Base-by-base conservation (phyloP, 2,888 invertebrate genomes). In the Notocelia uddmanniana region DNA sequence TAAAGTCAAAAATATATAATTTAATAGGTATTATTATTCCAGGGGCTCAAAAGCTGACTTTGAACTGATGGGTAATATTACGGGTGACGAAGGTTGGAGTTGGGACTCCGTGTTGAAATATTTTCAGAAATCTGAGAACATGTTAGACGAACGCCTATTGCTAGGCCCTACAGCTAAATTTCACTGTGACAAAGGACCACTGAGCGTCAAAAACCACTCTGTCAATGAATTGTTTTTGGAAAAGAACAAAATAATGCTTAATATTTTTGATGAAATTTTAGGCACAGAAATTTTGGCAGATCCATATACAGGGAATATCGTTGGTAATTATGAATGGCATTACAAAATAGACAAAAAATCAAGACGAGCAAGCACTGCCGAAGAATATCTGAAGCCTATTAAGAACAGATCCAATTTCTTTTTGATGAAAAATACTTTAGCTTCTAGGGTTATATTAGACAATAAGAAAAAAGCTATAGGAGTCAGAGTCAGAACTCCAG, bases 21-120 rank as follows among this genome's bases (percentile, higher is more conserved):
- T n/a, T n/a, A n/a, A n/a, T n/a, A n/a, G n/a, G n/a, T n/a, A n/a
- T n/a, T n/a, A n/a, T n/a, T n/a, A 55, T 67, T 57, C 95, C 0
- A 87, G 94, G 68, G 96, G 96, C 0, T 95, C 95, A 80, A 89
- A 93, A 9, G 81, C 81, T 8, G 96, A 96, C 80, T 96, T 94
- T 79, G 96, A 97, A 80, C 83, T 90, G 0, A 97, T 97, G 97
- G 95, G 94, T 0, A 89, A 85, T n/a, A n/a, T n/a, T n/a, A n/a
- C n/a, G n/a, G n/a, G n/a, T n/a, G n/a, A n/a, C n/a, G n/a, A n/a
- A 0, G 74, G 74, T 3, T 79, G 79, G 79, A 18, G 73, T 31
- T 80, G 76, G 76, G 74, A 78, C 11, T 76, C 75, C 2, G 77
- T 76, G 23, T 69, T 74, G 0, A 73, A 76, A 18, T 80, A 80